phyloP scores from a whole-genome alignment of 2,113 vertebrate genomes.

The Antennarius striatus region DNA sequence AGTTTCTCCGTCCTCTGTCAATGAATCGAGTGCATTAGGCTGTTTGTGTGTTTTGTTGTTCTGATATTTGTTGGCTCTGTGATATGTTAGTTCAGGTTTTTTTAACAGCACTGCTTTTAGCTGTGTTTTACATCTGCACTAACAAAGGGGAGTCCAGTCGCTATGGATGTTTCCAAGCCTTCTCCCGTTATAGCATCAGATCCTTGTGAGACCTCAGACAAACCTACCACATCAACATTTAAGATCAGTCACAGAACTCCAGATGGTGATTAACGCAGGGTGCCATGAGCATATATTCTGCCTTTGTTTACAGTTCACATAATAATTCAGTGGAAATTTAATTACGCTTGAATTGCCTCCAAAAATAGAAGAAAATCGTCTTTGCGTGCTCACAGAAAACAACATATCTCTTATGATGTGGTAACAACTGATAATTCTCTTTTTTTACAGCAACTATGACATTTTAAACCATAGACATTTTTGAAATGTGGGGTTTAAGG shows the following conservation, averaged over 20 bases:
- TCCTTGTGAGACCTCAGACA: slow-evolving; percentile 45
- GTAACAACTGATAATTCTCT: background rate
- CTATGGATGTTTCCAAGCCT: slow-evolving; percentile 41
- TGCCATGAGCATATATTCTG: slow-evolving; percentile 43
- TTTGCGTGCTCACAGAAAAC: slow-evolving; percentile 1
- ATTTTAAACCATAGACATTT: slow-evolving; percentile 2
- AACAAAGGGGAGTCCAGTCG: slow-evolving; percentile 27
- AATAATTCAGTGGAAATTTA: slow-evolving; percentile 50
- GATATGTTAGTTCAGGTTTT: slow-evolving; percentile 55
- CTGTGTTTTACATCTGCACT: slow-evolving; percentile 28
- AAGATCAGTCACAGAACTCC: slow-evolving; percentile 31
- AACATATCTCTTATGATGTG: background rate
- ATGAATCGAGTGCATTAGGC: slow-evolving; percentile 3
- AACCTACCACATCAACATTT: slow-evolving; percentile 46
- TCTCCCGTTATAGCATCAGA: slow-evolving; percentile 39
- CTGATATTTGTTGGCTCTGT: slow-evolving; percentile 48
- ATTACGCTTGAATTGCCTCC: slow-evolving; percentile 41
- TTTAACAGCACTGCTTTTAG: slow-evolving; percentile 7
- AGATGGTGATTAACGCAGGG: slow-evolving; percentile 52
- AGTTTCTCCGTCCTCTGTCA: slow-evolving; percentile 70
- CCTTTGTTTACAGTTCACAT: slow-evolving; percentile 54
- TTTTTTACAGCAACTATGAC: background rate
- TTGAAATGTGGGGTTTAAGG: slow-evolving; percentile 1
- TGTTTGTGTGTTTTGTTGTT: slow-evolving; percentile 24
- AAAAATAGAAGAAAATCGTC: slow-evolving; percentile 44